Evolutionary conservation across 2,113 vertebrate species (phyloP), one percentile per base, ranked within the genome.

Genomic region (Illadopsis cleaveri): DNA sequence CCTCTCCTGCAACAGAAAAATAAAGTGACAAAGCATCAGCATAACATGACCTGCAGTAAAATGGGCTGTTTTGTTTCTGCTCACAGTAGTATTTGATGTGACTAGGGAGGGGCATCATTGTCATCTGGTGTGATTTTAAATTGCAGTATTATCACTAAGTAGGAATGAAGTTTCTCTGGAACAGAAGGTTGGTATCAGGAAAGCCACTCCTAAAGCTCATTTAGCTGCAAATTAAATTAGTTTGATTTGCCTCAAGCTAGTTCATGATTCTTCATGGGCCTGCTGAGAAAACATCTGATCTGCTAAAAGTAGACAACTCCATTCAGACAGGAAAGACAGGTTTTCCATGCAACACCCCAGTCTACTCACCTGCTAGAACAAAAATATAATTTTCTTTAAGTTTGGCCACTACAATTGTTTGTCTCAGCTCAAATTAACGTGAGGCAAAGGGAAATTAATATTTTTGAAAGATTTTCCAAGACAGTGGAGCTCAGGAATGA

Each of bases 151-250:
- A 70, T 50, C 65, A 56, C 40, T 82, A 86, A 82, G 44, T 48
- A 66, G 81, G 38, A 68, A 71, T 44, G 42, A 94, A 86, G 28
- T 78, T 94, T 92, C 65, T 89, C 27, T 60, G 60, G 86, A 86
- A 86, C 40, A 71, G 35, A 90, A 57, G 22, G 45, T 79, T 75
- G 87, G 28, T 21, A 66, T 93, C 48, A 79, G 72, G 56, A 90
- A 83, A 77, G 58, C 56, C 51, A 62, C 47, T 83, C 27, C 37
- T 92, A 86, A 83, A 65, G 89, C 80, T 85, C 48, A n/a, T 19
- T 93, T 81, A 94, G 68, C 45, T 70, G 35, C 88, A 92, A 93
- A 81, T 75, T 11, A 66, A 86, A 90, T 92, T 47, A 86, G 19
- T 83, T 88, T 72, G 71, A 45, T 92, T 75, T 47, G 37, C 66